A percentile compares a stretch with the other conserved stretches of the same genome.
These are phyloP conservation scores for Brevipalpus yothersi DNA, from an alignment of 1,140 invertebrate species.

Conservation along the genomic window DNA sequence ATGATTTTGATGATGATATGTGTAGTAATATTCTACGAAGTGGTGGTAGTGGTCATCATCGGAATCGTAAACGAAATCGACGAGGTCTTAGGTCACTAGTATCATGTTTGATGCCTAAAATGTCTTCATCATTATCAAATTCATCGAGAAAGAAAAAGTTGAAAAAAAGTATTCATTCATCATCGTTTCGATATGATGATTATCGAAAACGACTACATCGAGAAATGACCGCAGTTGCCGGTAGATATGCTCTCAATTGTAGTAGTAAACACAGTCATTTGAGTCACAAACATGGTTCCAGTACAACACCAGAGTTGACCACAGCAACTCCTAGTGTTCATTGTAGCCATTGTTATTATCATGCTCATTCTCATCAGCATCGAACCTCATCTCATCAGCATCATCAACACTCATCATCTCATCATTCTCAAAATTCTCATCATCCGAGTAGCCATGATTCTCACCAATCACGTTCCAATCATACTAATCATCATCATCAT, in stretches of 20 bases:
- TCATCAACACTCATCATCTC: not conserved
- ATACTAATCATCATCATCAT: not conserved
- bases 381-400: not conserved
- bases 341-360: not conserved
- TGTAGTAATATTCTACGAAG: not conserved
- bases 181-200: no score
- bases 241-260: no score
- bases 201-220: no score
- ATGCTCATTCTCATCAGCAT: not conserved
- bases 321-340: no score
- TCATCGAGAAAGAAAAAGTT: not conserved
- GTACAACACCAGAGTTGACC: no score
- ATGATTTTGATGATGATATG: not conserved
- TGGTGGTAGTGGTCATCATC: not conserved
- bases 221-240: no score
- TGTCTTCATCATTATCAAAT: not conserved
- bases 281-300: no score
- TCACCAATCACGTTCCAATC: not conserved
- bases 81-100: slow-evolving; percentile 1
- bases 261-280: no score
- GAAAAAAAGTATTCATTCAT: not conserved
- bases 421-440: not conserved
- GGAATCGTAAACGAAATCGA: not conserved
- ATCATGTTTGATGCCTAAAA: not conserved
- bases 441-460: not conserved